Percentiles rank a stretch among this genome's conserved stretches.
phyloP scores from a whole-genome alignment of 2,113 vertebrate genomes.

The Leptodactylus fuscus region DNA sequence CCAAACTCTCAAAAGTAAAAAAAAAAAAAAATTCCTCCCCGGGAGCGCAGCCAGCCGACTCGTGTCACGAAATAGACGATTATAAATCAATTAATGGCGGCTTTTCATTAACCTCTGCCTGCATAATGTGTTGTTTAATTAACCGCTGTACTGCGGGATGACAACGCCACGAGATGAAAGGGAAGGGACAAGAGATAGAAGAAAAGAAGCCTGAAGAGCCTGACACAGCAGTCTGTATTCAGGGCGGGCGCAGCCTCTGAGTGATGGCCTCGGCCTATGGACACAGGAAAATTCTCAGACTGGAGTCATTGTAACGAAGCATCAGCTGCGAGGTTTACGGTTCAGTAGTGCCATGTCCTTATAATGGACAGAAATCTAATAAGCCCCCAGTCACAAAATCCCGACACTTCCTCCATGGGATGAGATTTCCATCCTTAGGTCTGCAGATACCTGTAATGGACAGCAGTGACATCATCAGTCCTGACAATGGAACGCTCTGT shows the following conservation, averaged over 20 bases:
- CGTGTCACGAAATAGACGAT: conserved; percentile 44
- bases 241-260: not conserved
- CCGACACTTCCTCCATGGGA: not conserved
- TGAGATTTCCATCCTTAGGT: not conserved
- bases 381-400: not conserved
- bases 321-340: not conserved
- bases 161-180: not conserved
- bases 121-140: conserved; percentile 50
- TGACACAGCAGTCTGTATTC: conserved; percentile 2
- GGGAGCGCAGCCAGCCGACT: conserved; percentile 10
- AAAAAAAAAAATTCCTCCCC: not conserved
- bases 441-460: not conserved
- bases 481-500: not conserved
- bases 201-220: not conserved
- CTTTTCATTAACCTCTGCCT: conserved; percentile 49
- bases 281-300: not conserved
- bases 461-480: not conserved
- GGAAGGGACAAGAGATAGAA: not conserved
- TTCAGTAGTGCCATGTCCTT: not conserved
- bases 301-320: not conserved
- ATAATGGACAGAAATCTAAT: not conserved
- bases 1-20: not conserved
- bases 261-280: not conserved
- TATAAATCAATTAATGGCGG: conserved; percentile 57
- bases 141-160: not conserved